Evolutionary conservation across 2,797 vertebrate species (phyloP).

Genomic region (Premnoplex brunnescens): DNA sequence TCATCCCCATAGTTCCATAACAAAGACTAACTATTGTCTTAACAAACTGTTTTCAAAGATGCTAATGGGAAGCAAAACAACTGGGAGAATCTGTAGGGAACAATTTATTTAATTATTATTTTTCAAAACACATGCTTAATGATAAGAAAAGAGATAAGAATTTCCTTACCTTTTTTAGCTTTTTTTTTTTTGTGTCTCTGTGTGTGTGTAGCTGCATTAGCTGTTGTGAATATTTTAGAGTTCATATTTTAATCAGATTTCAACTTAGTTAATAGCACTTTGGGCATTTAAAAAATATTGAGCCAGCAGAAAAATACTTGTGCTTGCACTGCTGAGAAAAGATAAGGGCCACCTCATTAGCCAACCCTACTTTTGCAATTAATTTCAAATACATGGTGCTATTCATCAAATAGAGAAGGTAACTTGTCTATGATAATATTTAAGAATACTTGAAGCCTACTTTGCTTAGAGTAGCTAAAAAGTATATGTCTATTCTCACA

Average conservation of each 20-base stretch:
- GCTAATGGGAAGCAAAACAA: constrained; percentile 40
- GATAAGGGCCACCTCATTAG: constrained; percentile 81
- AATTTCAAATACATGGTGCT: constrained; percentile 77
- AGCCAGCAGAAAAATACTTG: constrained; percentile 75
- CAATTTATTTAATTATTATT: constrained; percentile 65
- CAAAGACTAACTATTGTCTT: constrained; percentile 39
- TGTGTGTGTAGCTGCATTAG: background rate
- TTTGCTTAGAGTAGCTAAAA: constrained; percentile 54
- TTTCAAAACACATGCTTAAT: constrained; percentile 50
- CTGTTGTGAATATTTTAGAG: constrained; percentile 17
- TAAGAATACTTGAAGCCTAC: constrained; percentile 68
- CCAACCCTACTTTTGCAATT: constrained; percentile 78
- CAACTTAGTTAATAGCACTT: constrained; percentile 72
- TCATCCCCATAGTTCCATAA: constrained; percentile 15
- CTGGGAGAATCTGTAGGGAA: constrained; percentile 44
- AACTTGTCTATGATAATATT: constrained; percentile 76
- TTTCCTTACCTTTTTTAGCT: background rate
- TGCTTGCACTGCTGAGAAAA: constrained; percentile 74
- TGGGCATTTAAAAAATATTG: constrained; percentile 73
- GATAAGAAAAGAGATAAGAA: constrained; percentile 40
- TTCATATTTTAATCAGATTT: constrained; percentile 70
- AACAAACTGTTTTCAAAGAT: constrained; percentile 52
- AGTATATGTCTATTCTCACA: constrained; percentile 36
- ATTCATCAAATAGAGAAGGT: constrained; percentile 77
- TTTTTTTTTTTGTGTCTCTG: background rate